Evolutionary conservation across 2,888 invertebrate species (phyloP).

Genomic region (Nemurella pictetii): DNA sequence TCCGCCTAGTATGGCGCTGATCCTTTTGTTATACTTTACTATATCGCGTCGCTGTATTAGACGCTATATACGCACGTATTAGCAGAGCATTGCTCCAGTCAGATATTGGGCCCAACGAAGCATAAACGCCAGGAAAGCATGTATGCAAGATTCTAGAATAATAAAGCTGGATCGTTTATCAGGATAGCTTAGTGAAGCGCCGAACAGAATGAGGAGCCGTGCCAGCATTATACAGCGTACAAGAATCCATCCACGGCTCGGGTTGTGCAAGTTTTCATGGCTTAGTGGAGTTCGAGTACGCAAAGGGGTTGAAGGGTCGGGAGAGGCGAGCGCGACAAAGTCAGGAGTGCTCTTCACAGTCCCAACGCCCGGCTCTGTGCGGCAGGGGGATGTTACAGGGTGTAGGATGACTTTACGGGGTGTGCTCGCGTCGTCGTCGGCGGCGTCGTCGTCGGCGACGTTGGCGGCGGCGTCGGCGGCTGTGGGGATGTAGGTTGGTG

Average conservation of each 20-base stretch:
- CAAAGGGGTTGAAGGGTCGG: neutral
- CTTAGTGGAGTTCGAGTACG: constrained; percentile 22
- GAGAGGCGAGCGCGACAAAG: constrained; percentile 31
- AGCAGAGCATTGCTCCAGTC: neutral
- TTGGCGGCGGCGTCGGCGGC: neutral
- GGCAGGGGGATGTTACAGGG: neutral
- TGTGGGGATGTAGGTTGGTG: neutral
- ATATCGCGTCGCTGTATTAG: neutral
- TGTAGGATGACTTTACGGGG: neutral
- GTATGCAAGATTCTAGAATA: neutral
- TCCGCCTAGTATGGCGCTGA: neutral
- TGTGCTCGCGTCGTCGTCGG: neutral
- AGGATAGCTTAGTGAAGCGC: constrained; percentile 27
- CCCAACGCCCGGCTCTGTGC: constrained; percentile 12
- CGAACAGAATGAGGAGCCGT: neutral
- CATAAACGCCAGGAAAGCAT: constrained; percentile 16
- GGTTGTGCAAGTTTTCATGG: constrained; percentile 26
- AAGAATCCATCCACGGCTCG: constrained; percentile 5
- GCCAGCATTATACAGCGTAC: neutral
- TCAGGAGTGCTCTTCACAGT: constrained; percentile 35
- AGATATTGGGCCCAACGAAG: neutral
- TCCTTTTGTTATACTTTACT: constrained; percentile 16
- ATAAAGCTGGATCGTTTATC: constrained; percentile 29
- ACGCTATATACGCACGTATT: neutral
- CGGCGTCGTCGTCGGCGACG: neutral